Conservation (phyloP, 2,113 vertebrate species). For the Neolamprologus sp. region DNA sequence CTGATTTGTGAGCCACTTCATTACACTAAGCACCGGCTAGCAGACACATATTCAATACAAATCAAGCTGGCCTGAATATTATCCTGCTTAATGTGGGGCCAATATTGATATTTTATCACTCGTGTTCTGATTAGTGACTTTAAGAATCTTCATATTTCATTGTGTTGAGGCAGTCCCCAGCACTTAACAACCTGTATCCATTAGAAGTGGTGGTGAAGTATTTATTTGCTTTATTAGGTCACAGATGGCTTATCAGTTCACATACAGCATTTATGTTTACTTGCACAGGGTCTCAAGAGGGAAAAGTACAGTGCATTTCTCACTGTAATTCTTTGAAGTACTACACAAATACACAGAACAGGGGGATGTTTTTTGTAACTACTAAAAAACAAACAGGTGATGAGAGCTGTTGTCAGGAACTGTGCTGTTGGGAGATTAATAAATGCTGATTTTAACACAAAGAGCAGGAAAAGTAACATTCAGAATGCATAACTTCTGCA, state of each 20-base stretch:
- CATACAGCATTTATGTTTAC: not conserved
- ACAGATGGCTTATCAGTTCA: conserved; percentile 11
- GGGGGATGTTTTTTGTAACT: not conserved
- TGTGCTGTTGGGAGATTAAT: not conserved
- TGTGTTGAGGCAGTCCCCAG: conserved; percentile 67
- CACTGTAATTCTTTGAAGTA: not conserved
- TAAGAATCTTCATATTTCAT: conserved; percentile 74
- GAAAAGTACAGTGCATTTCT: not conserved
- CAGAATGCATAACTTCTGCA: not conserved
- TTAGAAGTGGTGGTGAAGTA: conserved; percentile 72
- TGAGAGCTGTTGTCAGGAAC: not conserved
- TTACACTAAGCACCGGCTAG: conserved; percentile 86
- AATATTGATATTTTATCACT: conserved; percentile 89
- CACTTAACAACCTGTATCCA: conserved; percentile 62
- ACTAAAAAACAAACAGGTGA: not conserved
- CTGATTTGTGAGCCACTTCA: conserved; percentile 99
- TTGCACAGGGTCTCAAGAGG: not conserved
- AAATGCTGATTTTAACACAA: not conserved
- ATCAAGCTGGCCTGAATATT: conserved; percentile 92
- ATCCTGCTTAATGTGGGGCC: conserved; percentile 85
- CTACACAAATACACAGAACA: not conserved
- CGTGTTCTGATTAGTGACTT: conserved; percentile 74
- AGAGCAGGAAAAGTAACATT: not conserved
- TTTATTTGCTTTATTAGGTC: conserved; percentile 70
- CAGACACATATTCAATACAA: conserved; percentile 97